These are phyloP conservation scores for Pterois miles DNA, from an alignment of 2,797 vertebrate species.

Conservation along the genomic window DNA sequence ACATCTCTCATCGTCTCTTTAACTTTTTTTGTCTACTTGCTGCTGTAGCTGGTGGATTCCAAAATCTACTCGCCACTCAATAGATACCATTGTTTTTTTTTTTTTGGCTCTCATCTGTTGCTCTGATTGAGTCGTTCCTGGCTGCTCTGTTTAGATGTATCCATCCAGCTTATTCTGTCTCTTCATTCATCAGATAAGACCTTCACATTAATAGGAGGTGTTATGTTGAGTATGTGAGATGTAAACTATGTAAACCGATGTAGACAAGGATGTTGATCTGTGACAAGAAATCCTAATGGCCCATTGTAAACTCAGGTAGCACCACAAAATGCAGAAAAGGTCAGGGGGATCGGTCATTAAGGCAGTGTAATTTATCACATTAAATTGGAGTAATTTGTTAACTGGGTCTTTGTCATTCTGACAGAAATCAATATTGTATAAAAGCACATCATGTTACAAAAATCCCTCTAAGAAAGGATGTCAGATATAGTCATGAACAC, in stretches of 20 bases:
- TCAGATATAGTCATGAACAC: neutral
- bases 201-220: neutral
- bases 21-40: neutral
- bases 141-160: constrained; percentile 1
- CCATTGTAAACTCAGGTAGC: neutral
- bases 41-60: neutral
- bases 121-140: neutral
- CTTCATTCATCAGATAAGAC: neutral
- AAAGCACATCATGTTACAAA: neutral
- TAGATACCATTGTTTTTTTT: neutral
- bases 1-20: neutral
- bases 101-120: neutral
- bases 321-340: constrained; percentile 21
- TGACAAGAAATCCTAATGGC: constrained; percentile 1
- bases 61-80: neutral
- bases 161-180: neutral
- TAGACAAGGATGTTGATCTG: neutral
- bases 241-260: neutral
- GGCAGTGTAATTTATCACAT: neutral
- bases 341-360: neutral
- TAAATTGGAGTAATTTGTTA: neutral
- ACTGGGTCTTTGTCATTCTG: neutral
- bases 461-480: neutral
- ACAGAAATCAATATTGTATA: neutral
- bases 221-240: neutral